A percentile compares a stretch with the other conserved stretches of the same genome.
These are phyloP conservation scores for Leptarthrus brevirostris DNA, from an alignment of 2,888 invertebrate genomes.

Conservation along the genomic window DNA sequence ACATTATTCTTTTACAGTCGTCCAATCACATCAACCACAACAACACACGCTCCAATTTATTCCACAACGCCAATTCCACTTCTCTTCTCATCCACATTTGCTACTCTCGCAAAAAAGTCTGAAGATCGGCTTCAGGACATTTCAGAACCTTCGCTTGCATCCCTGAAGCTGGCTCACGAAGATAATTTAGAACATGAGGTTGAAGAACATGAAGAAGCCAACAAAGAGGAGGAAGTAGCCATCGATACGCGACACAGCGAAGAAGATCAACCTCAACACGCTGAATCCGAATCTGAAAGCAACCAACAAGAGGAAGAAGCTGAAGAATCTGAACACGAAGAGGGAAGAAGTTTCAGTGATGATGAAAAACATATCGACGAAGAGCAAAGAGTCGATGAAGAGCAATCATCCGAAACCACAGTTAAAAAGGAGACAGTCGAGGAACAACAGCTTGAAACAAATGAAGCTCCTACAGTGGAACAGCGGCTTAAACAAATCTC, in stretches of 20 bases:
- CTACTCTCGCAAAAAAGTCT: constrained; percentile 57
- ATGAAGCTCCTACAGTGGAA: constrained; percentile 63
- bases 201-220: constrained; percentile 39
- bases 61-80: constrained; percentile 62
- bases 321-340: constrained; percentile 54
- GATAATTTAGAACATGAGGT: constrained; percentile 56
- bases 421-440: neutral
- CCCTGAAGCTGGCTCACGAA: constrained; percentile 62
- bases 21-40: constrained; percentile 63
- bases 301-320: constrained; percentile 49
- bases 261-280: constrained; percentile 30
- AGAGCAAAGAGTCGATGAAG: constrained; percentile 28
- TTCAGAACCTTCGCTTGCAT: constrained; percentile 60
- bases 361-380: constrained; percentile 23
- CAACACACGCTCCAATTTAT: constrained; percentile 58
- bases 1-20: constrained; percentile 58
- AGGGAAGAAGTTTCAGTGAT: constrained; percentile 23
- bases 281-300: constrained; percentile 39
- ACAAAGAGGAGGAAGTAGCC: neutral
- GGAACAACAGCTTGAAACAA: constrained; percentile 36
- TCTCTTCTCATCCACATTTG: constrained; percentile 60
- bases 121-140: constrained; percentile 21
- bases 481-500: constrained; percentile 65
- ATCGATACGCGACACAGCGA: neutral
- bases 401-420: constrained; percentile 47